Base-by-base conservation (phyloP, 2,797 vertebrate genomes). In the Enteromius argenteus region DNA sequence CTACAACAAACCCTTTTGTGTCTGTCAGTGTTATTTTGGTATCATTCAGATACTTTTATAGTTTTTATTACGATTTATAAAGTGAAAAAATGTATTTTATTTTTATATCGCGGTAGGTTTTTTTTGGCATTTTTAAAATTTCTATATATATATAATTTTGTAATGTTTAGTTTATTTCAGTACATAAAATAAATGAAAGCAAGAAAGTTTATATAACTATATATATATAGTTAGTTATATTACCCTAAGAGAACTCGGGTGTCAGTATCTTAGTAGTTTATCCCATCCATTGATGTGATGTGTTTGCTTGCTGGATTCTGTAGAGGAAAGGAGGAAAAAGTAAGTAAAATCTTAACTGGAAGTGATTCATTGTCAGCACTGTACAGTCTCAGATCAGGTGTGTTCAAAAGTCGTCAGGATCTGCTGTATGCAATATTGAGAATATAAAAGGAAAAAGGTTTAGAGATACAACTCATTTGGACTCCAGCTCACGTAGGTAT, bases 1-100 rank as follows among this genome's bases (percentile, higher is more conserved):
- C 87, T 90, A 89, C 62, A 39, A 81, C 85, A 88, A 89, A 71
- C 53, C 23, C 32, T 62, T 0, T 46, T 68, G 21, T 74, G 42
- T 39, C 19, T 19, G 64, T 86, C 35, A 15, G 39, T 79, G 27
- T 46, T 32, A 17, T 42, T 44, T 60, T 13, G 23, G 4, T 60
- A 27, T 60, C 4, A 2, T 58, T 30, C 2, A 42, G 23, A 44
- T 39, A 39, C 4, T n/a, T 19, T 19, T 49, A 66, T n/a, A 4
- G 4, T 53, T 51, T 56, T 49, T 56, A 3, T 4, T 8, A n/a
- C 23, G 23, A 58, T 58, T 46, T 46, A 44, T 44, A 21, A 30
- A 3, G 21, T n/a, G 8, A 44, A 44, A 21, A 21, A 3, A 32
- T 4, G 11, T 51, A 13, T 14, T 35, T 5, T 0, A 13, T 74